Evolutionary conservation across 2,797 vertebrate genomes (phyloP).

Genomic region (Rhinatrema bivittatum): DNA sequence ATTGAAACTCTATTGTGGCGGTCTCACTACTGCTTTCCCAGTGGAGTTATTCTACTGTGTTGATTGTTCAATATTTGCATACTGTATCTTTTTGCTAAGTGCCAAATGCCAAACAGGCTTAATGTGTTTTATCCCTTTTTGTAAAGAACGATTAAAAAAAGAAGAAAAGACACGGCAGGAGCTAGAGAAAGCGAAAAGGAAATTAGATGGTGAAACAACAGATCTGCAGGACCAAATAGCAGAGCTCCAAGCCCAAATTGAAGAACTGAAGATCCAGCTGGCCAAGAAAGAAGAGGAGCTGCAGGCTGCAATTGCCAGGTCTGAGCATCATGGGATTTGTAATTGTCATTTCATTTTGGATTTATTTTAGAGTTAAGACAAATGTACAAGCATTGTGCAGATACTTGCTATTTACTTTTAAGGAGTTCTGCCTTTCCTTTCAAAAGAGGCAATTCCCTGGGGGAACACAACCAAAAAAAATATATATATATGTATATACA

Average conservation of each 20-base stretch:
- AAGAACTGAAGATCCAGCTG: conserved; percentile 88
- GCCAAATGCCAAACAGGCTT: too few species aligned
- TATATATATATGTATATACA: too few species aligned
- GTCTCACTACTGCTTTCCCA: too few species aligned
- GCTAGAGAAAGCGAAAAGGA: conserved; percentile 91
- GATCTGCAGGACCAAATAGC: conserved; percentile 95
- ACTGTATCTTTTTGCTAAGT: too few species aligned
- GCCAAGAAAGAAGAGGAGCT: conserved; percentile 94
- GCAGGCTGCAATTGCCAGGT: conserved; percentile 71
- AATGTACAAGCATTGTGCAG: neutral
- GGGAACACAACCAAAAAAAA: too few species aligned
- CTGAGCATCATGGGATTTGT: neutral
- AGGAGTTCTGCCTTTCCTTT: neutral
- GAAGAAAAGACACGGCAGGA: conserved; percentile 95
- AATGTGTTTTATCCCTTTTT: too few species aligned
- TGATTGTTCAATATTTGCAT: too few species aligned
- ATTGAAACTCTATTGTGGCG: too few species aligned
- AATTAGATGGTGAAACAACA: conserved; percentile 88
- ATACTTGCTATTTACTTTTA: too few species aligned
- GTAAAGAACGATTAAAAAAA: conserved; percentile 87
- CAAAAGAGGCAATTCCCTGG: too few species aligned
- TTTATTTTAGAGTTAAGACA: too few species aligned
- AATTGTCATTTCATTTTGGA: neutral
- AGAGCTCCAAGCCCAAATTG: conserved; percentile 90
- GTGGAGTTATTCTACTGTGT: too few species aligned